A percentile compares a stretch with the other conserved stretches of the same genome.
These are phyloP conservation scores for Saimiri boliviensis DNA, from an alignment of 2,113 vertebrate species.

Conservation along the genomic window DNA sequence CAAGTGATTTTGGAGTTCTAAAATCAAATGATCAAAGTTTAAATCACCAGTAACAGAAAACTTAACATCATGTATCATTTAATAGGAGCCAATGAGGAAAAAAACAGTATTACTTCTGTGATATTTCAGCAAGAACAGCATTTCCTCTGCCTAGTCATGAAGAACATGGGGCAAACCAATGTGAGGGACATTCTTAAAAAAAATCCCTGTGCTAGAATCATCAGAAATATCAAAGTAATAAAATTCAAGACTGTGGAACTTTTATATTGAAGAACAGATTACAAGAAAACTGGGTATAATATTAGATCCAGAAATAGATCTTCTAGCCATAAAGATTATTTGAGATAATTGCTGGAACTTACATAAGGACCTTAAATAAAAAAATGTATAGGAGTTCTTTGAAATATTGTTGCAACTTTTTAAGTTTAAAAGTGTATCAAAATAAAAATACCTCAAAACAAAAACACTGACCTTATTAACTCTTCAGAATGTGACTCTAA, in stretches of 20 bases:
- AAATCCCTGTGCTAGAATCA: neutral
- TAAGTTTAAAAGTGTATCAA: neutral
- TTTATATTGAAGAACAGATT: neutral
- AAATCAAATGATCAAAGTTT: neutral
- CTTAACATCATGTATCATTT: neutral
- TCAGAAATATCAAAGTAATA: neutral
- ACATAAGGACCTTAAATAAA: neutral
- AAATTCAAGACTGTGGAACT: neutral
- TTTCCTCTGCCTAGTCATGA: neutral
- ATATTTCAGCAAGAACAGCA: neutral
- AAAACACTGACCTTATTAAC: neutral
- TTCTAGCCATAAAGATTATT: neutral
- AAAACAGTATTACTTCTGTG: neutral
- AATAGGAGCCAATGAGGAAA: neutral
- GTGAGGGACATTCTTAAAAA: neutral
- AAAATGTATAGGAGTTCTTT: neutral
- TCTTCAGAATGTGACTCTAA: neutral
- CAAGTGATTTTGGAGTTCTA: neutral
- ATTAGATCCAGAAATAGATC: neutral
- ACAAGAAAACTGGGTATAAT: neutral
- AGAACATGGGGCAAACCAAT: neutral
- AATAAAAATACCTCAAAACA: neutral
- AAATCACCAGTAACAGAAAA: neutral
- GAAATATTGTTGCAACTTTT: neutral
- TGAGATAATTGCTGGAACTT: neutral